These are phyloP conservation scores for Aphelinus atriplicis DNA, from an alignment of 1,140 invertebrate genomes.

Conservation along the genomic window DNA sequence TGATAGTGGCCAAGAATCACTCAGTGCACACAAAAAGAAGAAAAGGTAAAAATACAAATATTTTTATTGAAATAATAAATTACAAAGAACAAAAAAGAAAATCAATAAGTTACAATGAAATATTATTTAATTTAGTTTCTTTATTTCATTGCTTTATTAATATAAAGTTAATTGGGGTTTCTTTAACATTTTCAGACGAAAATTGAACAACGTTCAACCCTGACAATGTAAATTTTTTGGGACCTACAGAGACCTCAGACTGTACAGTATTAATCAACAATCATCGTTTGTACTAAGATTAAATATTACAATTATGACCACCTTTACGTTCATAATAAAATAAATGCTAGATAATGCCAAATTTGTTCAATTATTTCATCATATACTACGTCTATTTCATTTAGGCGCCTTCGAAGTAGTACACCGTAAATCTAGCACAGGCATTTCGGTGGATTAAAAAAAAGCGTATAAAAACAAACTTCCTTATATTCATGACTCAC, in stretches of 20 bases:
- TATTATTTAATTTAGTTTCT: constrained; percentile 43
- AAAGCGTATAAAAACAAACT: constrained; percentile 38
- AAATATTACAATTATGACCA: constrained; percentile 62
- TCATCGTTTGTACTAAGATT: constrained; percentile 65
- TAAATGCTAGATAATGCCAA: constrained; percentile 66
- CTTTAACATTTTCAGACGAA: constrained; percentile 62
- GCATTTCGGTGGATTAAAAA: constrained; percentile 40
- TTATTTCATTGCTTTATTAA: constrained; percentile 52
- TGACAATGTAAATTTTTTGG: constrained; percentile 59
- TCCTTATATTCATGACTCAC: constrained; percentile 28
- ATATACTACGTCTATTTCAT: constrained; percentile 42
- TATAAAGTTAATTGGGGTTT: constrained; percentile 49
- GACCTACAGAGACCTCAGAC: constrained; percentile 61
- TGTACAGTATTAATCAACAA: constrained; percentile 66
- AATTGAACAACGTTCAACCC: constrained; percentile 64
- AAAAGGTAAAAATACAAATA: constrained; percentile 64
- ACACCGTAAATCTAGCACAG: constrained; percentile 44
- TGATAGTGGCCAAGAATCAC: constrained; percentile 87
- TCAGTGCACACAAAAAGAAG: constrained; percentile 89
- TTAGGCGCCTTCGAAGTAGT: constrained; percentile 53
- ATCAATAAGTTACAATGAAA: constrained; percentile 12
- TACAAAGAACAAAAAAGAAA: constrained; percentile 14
- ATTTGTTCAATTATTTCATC: constrained; percentile 50
- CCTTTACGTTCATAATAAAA: constrained; percentile 63
- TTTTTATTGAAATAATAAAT: constrained; percentile 14